Evolutionary conservation across 2,113 vertebrate genomes (phyloP), one percentile per base, ranked within the genome.

Genomic region (Trochalopteron elliotii): DNA sequence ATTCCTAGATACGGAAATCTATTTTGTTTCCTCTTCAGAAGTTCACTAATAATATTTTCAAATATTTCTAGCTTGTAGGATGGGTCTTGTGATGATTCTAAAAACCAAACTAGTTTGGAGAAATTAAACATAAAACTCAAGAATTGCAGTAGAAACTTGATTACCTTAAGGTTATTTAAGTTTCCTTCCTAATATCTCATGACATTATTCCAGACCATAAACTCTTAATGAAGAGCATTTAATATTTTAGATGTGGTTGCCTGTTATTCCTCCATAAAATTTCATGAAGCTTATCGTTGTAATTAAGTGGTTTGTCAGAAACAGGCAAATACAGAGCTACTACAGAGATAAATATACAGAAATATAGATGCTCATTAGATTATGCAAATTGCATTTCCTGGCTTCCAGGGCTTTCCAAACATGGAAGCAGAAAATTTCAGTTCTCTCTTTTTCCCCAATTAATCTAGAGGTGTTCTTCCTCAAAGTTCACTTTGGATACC

Each of bases 201-300:
- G 44, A 78, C 30, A 14, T 83, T 93, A 50, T 86, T 93, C 47
- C 71, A 83, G 45, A 40, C 82, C 59, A 86, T 94, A 69, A 86
- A 79, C 39, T 72, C 57, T 83, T 90, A 80, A 69, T 65, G 78
- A 89, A 75, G 40, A 90, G 20, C 5, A 1, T 88, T 92, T 90
- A 80, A 74, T 96, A 83, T 90, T 94, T 89, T 70, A 88, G 63
- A 50, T 63, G 24, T 71, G 79, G 37, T 33, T 88, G 12, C 56
- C 80, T 56, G 30, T 92, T 94, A 93, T 33, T 87, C 45, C 40
- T 96, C 45, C 49, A 69, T 96, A 85, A 94, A 90, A 90, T 83
- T 91, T 82, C 11, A 24, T 80, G 2, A 84, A 65, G 40, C 40
- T 68, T 91, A 56, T 79, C 33, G 35, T 60, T 89, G 59, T 91